Evolutionary conservation across 2,113 vertebrate species (phyloP), one percentile per base, ranked within the genome.

Genomic region (Prinia subflava): DNA sequence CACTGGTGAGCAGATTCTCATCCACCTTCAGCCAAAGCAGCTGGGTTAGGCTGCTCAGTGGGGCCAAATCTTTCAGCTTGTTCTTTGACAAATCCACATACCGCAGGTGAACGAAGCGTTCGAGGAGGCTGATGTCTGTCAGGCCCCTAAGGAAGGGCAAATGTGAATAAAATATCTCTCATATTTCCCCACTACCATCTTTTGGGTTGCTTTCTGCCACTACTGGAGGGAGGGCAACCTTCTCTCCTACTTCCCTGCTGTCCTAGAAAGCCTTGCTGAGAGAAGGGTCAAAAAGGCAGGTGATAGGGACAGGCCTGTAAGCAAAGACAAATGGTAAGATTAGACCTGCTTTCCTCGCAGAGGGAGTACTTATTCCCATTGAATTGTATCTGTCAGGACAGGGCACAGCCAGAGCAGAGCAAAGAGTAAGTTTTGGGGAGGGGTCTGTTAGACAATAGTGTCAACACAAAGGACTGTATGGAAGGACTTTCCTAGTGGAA

Each of bases 11-110:
- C 78, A 91, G 96, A 86, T 99, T 99, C 47, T 70, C 67, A 56
- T 99, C 99, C 83, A 98, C 98, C 96, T 99, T 99, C 82, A 99
- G 97, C 99, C 99, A 99, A 50, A 99, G 98, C 62, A 99, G 97
- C 63, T 99, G 98, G 5, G 97, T 99, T 75, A 99, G 98, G 59
- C 71, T 76, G 44, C 97, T 97, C 95, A 99, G 95, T 3, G 99
- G 98, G 31, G 98, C 97, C 64, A 99, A 96, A 97, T 99, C 99
- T 19, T 86, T 94, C 25, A 99, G 92, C 63, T 97, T 96, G 95
- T 99, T 99, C 81, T 98, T 98, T 49, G 99, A 99, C 75, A 99
- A 25, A 91, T 99, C 99, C 97, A 99, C 97, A 13, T 99, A 99
- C 23, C 98, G 98, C 81, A 99, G 96, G 88, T 99, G 99, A 96